Evolutionary conservation across 2,888 invertebrate species (phyloP).

Genomic region (Pristionchus fissidentatus): DNA sequence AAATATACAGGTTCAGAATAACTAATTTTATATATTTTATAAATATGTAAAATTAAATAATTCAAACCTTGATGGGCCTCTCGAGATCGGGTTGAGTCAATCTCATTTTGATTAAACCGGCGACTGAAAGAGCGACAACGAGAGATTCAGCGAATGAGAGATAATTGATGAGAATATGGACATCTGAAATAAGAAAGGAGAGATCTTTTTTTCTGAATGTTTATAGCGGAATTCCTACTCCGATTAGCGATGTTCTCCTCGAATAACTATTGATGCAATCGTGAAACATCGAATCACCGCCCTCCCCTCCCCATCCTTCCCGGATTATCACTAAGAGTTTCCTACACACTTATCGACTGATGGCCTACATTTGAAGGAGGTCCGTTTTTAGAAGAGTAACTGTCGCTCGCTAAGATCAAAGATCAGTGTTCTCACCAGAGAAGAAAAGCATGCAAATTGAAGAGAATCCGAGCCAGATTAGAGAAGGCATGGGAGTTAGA

Average conservation of each 20-base stretch:
- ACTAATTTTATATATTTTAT: background rate
- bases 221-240: background rate
- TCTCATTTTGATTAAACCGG: conserved; percentile 77
- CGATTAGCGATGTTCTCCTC: too few species aligned
- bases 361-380: background rate
- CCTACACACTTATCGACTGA: too few species aligned
- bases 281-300: too few species aligned
- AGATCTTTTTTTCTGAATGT: conserved; percentile 76
- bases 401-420: conserved; percentile 8
- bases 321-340: too few species aligned
- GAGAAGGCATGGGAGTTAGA: conserved; percentile 77
- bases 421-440: conserved; percentile 31
- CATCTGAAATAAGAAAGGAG: conserved; percentile 16
- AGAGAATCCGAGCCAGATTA: conserved; percentile 76
- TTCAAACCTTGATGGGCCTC: conserved; percentile 77
- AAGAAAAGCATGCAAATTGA: conserved; percentile 36
- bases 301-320: too few species aligned
- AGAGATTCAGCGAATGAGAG: conserved; percentile 77
- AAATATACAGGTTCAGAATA: too few species aligned
- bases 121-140: conserved; percentile 77
- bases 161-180: conserved; percentile 78
- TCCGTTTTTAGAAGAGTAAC: background rate
- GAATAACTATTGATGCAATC: background rate
- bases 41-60: background rate
- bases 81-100: conserved; percentile 72